phyloP scores from a whole-genome alignment of 2,797 vertebrate species.

The Platyrinchus mystaceus region DNA sequence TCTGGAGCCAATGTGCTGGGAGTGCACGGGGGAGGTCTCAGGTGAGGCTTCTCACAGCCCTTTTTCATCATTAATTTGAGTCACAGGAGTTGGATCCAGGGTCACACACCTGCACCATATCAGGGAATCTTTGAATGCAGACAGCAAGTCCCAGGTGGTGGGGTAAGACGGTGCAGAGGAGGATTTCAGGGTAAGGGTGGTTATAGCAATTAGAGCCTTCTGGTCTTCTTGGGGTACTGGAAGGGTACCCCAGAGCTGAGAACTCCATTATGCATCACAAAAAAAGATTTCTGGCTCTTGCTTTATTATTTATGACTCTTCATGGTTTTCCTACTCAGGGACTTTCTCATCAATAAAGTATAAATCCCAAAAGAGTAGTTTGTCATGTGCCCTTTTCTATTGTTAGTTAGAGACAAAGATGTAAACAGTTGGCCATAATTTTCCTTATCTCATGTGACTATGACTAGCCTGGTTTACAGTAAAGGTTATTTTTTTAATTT shows the following conservation, averaged over 20 bases:
- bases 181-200: background rate
- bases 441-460: background rate
- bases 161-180: background rate
- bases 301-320: accelerated
- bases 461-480: background rate
- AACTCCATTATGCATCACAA: background rate
- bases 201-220: background rate
- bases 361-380: background rate
- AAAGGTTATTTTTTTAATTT: background rate
- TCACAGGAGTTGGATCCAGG: background rate
- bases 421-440: background rate
- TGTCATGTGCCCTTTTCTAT: background rate
- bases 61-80: background rate
- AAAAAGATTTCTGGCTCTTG: background rate
- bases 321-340: background rate
- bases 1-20: background rate
- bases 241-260: background rate
- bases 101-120: background rate
- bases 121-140: background rate
- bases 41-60: background rate
- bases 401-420: background rate
- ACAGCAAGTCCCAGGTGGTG: background rate
- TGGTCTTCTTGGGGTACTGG: background rate
- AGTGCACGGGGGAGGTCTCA: background rate
- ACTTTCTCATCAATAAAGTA: background rate